A percentile compares a stretch with the other conserved stretches of the same genome.
phyloP scores from a whole-genome alignment of 2,888 invertebrate species.

The Torymus auratus region DNA sequence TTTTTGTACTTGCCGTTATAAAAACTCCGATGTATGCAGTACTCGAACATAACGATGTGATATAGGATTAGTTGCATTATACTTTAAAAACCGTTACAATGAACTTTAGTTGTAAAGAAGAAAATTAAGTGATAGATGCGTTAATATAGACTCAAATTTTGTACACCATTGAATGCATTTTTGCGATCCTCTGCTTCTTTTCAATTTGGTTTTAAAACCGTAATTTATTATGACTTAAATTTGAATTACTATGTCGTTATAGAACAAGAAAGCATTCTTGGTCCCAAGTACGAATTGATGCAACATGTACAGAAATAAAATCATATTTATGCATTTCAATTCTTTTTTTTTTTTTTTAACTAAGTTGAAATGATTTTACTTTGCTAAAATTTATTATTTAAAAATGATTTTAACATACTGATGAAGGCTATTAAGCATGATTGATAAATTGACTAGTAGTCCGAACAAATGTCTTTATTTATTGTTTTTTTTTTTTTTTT shows the following conservation, averaged over 20 bases:
- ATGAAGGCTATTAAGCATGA: too few relatives aligned
- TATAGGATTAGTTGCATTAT: slow-evolving; percentile 44
- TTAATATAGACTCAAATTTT: slow-evolving; percentile 38
- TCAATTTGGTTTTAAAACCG: slow-evolving; percentile 29
- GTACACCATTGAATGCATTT: slow-evolving; percentile 45
- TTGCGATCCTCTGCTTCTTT: slow-evolving; percentile 20
- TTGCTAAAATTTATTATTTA: too few relatives aligned
- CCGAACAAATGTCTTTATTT: too few relatives aligned
- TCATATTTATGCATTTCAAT: slow-evolving; percentile 39
- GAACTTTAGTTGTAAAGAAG: slow-evolving; percentile 30
- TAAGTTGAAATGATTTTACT: too few relatives aligned
- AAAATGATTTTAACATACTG: too few relatives aligned
- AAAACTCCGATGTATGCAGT: slow-evolving; percentile 29
- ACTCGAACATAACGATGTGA: slow-evolving; percentile 50
- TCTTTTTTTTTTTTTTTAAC: slow-evolving; percentile 46
- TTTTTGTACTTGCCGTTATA: slow-evolving; percentile 40
- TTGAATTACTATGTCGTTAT: slow-evolving; percentile 31
- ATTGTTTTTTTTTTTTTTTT: too few relatives aligned
- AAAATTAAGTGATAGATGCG: slow-evolving; percentile 30
- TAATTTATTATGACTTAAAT: slow-evolving; percentile 37
- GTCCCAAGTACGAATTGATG: slow-evolving; percentile 44
- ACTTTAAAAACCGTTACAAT: slow-evolving; percentile 27
- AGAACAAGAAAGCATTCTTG: slow-evolving; percentile 39
- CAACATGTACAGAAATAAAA: slow-evolving; percentile 53
- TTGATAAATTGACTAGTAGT: too few relatives aligned